Base-by-base conservation (phyloP, 2,113 vertebrate species). In the Sprattus sprattus region DNA sequence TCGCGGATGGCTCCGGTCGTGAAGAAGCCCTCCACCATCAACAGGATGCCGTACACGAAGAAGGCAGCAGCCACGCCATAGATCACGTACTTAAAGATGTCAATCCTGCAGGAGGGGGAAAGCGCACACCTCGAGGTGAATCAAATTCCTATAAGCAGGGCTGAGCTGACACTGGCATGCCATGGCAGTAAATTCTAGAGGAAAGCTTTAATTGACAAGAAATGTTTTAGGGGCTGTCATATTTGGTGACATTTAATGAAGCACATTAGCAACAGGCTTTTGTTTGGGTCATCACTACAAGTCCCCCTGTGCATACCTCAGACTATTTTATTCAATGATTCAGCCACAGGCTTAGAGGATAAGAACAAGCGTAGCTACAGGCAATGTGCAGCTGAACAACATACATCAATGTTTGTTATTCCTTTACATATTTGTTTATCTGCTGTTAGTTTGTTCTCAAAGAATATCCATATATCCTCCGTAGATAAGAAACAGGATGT, bases 11-110 rank as follows among this genome's bases (percentile, higher is more conserved):
- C 98, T 28, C 98, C 98, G 47, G 97, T 99, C 88, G 98, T 99
- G 92, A 99, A 99, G 95, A 99, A 99, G 67, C 98, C 98, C 92
- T 99, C 98, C 91, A 99, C 98, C 98, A 99, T 99, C 94, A 99
- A 95, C 94, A 99, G 95, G 91, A 99, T 99, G 18, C 98, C 98
- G 8, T 99, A 99, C 85, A 99, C 96, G 91, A 99, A 99, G 95
- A 99, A 99, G 5, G 97, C 98, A 90, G 96, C 97, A 87, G 98
- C 98, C 82, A 99, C 95, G 60, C 98, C 98, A 0, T 99, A 99
- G 93, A 99, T 99, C 91, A 98, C 97, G 39, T 99, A 99, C 94
- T 99, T 98, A 93, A 99, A 96, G 95, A 99, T 98, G 93, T 99
- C 97, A 89, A 99, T 99, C 93, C 98, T 99, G 92, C 28, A 25